Evolutionary conservation across 2,113 vertebrate species (phyloP).

Genomic region (Capra hircus): DNA sequence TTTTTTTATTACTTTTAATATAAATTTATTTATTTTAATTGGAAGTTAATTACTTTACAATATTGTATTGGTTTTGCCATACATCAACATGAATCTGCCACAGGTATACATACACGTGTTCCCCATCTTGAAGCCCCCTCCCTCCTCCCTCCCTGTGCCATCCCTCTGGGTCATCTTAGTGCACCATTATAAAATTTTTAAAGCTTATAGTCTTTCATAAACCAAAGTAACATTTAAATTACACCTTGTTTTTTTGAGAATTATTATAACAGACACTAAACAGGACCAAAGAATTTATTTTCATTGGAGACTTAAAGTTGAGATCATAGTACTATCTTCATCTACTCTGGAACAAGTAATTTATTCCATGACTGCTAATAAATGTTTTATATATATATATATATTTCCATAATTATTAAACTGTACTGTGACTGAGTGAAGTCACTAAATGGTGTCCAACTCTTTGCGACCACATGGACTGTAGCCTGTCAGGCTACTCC

Average conservation of each 20-base stretch:
- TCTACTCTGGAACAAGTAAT: slow-evolving; percentile 1
- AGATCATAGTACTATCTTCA: slow-evolving; percentile 21
- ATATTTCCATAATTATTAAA: not conserved
- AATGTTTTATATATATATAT: not conserved
- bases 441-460: not conserved
- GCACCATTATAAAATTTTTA: slow-evolving; percentile 46
- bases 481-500: not conserved
- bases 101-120: no score
- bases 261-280: slow-evolving; percentile 49
- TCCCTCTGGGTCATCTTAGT: no score
- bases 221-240: slow-evolving; percentile 57
- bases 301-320: not conserved
- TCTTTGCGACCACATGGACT: not conserved
- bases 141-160: no score
- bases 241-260: slow-evolving; percentile 39
- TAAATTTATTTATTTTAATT: no score
- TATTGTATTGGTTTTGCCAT: no score
- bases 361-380: not conserved
- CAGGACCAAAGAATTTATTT: slow-evolving; percentile 53
- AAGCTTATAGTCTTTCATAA: slow-evolving; percentile 72
- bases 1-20: no score
- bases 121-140: no score
- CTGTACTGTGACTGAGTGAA: not conserved
- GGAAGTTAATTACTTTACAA: no score
- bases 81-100: no score